Percentiles rank a stretch among this genome's conserved stretches.
Conservation (phyloP, 2,797 vertebrate genomes). For the Phrynocephalus vlangalii region DNA sequence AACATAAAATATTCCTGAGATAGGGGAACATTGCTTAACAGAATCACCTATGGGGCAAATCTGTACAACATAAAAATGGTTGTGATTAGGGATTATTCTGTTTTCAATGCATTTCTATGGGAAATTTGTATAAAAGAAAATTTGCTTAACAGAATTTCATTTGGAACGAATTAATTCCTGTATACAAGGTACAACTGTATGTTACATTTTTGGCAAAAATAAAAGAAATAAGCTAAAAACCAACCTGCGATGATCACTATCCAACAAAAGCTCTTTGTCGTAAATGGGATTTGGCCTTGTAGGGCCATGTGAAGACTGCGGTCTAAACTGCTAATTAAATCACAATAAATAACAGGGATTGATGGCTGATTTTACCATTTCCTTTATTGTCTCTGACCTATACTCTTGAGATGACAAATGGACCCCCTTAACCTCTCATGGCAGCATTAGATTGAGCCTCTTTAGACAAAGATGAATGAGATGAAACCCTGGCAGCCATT, state of each 20-base stretch:
- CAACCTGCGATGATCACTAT: not conserved
- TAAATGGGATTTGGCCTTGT: not conserved
- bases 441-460: conserved; percentile 66
- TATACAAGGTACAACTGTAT: not conserved
- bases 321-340: conserved; percentile 55
- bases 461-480: conserved; percentile 55
- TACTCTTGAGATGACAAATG: conserved; percentile 69
- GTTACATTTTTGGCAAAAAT: not conserved
- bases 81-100: too few relatives aligned
- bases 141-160: too few relatives aligned
- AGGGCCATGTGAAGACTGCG: conserved; percentile 9
- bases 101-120: too few relatives aligned
- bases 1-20: too few relatives aligned
- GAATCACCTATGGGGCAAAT: too few relatives aligned
- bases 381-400: conserved; percentile 55
- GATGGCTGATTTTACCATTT: conserved; percentile 60
- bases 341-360: conserved; percentile 63
- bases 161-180: not conserved
- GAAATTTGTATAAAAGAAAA: too few relatives aligned
- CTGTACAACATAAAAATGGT: too few relatives aligned
- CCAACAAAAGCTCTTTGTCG: not conserved
- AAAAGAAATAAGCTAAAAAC: conserved; percentile 1
- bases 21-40: too few relatives aligned
- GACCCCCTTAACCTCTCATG: conserved; percentile 68
- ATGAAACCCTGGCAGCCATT: conserved; percentile 68